These are phyloP conservation scores for Lepidurus packardi DNA, from an alignment of 1,140 invertebrate species.

Conservation along the genomic window DNA sequence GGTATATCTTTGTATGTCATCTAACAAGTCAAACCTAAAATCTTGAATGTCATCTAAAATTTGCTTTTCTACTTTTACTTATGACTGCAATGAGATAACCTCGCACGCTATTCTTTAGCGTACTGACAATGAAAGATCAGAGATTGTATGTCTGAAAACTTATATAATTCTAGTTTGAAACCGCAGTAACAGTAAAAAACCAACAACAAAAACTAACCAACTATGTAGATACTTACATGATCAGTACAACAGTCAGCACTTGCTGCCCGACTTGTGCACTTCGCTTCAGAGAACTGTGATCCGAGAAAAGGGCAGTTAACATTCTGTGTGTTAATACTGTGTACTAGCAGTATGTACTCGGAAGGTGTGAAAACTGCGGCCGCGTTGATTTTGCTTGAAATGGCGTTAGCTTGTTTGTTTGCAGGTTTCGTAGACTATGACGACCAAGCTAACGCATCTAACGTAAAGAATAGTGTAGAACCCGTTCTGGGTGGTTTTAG, in stretches of 20 bases:
- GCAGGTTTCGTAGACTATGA: conserved; percentile 42
- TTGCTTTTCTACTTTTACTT: not conserved
- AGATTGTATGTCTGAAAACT: not conserved
- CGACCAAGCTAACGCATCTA: conserved; percentile 39
- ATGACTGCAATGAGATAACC: not conserved
- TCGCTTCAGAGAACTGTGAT: too few relatives aligned
- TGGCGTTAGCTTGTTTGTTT: conserved; percentile 25
- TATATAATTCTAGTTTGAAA: not conserved
- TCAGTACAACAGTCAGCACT: too few relatives aligned
- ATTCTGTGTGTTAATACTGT: not conserved
- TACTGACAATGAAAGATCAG: not conserved
- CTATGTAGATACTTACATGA: too few relatives aligned
- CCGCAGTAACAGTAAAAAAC: not conserved
- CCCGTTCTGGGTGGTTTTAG: conserved; percentile 34
- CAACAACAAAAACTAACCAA: too few relatives aligned
- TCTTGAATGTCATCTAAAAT: not conserved
- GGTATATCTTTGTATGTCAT: not conserved
- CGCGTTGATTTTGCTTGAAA: not conserved
- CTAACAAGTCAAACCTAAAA: not conserved
- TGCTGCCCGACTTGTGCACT: too few relatives aligned
- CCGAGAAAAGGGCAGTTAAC: not conserved
- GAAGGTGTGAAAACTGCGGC: conserved; percentile 9
- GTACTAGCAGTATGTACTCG: not conserved
- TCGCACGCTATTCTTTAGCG: not conserved
- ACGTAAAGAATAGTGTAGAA: conserved; percentile 36